A percentile compares a stretch with the other conserved stretches of the same genome.
These are phyloP conservation scores for Barnardius zonarius DNA, from an alignment of 2,113 vertebrate genomes.

Conservation along the genomic window DNA sequence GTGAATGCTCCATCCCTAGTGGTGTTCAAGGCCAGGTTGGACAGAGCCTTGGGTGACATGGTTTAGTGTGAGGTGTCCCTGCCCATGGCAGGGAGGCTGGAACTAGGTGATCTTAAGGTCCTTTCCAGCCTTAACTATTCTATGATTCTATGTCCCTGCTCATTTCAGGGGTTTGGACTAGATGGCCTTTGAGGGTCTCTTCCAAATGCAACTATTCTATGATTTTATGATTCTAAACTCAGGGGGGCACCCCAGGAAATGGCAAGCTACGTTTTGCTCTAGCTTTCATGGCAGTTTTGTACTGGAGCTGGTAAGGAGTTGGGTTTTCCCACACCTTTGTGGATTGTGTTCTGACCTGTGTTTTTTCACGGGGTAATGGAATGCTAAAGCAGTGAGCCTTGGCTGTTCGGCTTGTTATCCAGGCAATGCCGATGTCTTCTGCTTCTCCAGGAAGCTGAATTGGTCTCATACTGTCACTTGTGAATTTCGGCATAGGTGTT, in stretches of 20 bases:
- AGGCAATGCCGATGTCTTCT: fast-evolving
- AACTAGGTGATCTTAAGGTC: too few species aligned
- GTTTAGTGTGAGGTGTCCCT: too few species aligned
- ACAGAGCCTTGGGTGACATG: too few species aligned
- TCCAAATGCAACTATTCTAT: background rate
- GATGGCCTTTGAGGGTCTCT: background rate
- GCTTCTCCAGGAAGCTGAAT: background rate
- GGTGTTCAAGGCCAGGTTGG: too few species aligned
- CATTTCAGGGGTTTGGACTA: background rate
- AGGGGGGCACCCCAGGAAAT: background rate
- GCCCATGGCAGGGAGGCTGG: too few species aligned
- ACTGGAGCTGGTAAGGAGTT: background rate
- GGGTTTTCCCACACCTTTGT: background rate
- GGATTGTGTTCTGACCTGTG: background rate
- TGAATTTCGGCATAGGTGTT: background rate
- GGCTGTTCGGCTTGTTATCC: background rate
- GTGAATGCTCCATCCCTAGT: too few species aligned
- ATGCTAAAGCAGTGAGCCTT: background rate
- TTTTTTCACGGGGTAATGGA: background rate
- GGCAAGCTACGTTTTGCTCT: fast-evolving
- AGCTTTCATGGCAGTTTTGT: background rate
- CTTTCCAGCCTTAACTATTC: too few species aligned
- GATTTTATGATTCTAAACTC: background rate
- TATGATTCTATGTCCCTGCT: background rate
- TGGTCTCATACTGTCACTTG: background rate